Conservation (phyloP, 2,113 vertebrate species). For the Hassar affinis region DNA sequence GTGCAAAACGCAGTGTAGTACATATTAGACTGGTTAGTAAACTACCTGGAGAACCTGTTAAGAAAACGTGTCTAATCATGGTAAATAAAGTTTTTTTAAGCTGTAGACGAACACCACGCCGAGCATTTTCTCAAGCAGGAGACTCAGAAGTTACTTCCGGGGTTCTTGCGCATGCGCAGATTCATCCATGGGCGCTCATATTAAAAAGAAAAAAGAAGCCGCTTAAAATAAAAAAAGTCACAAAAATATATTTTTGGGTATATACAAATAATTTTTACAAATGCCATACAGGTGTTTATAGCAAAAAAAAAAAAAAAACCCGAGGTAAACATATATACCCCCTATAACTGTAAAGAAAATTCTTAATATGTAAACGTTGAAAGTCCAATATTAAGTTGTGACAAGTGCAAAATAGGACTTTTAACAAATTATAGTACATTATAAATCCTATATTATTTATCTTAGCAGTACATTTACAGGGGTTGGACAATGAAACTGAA, state of each 20-base stretch:
- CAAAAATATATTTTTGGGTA: background rate
- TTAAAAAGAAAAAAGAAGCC: background rate
- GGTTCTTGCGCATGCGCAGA: constrained; percentile 22
- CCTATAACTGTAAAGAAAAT: background rate
- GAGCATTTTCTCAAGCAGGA: background rate
- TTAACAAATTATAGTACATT: background rate
- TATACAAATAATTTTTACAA: background rate
- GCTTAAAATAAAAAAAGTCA: background rate
- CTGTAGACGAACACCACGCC: background rate
- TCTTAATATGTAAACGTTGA: background rate
- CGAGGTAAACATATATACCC: too few relatives aligned
- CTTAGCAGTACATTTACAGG: background rate
- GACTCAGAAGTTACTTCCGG: constrained; percentile 5
- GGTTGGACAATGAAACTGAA: too few relatives aligned
- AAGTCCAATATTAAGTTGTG: background rate
- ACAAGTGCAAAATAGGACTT: background rate
- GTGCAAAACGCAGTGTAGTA: background rate
- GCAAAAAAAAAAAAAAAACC: background rate
- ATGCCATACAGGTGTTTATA: background rate
- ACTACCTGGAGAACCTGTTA: constrained; percentile 85
- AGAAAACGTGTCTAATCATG: constrained; percentile 84
- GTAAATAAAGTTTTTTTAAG: background rate
- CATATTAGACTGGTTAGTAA: background rate
- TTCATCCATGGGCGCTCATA: background rate
- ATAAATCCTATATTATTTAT: background rate